These are phyloP conservation scores for Fopius arisanus DNA, from an alignment of 1,140 invertebrate species.

Conservation along the genomic window DNA sequence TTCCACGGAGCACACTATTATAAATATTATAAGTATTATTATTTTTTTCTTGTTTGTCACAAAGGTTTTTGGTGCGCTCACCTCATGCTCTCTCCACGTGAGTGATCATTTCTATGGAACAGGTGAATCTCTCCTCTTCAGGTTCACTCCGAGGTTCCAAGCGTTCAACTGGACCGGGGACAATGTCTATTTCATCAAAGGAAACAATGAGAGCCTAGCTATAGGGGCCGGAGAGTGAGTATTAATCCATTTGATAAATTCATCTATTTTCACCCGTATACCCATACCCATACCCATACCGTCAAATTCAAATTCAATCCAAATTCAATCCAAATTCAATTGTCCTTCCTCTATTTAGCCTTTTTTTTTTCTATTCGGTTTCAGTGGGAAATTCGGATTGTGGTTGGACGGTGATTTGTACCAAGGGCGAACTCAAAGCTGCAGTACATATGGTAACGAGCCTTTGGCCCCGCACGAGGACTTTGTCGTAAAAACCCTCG, in stretches of 20 bases:
- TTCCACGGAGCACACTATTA: too few species aligned
- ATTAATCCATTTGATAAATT: constrained; percentile 20
- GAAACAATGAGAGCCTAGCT: constrained; percentile 92
- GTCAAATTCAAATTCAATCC: too few species aligned
- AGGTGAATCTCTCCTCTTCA: constrained; percentile 94
- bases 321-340: too few species aligned
- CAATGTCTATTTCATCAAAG: constrained; percentile 98
- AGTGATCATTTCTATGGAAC: constrained; percentile 99
- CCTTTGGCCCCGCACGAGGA: constrained; percentile 90
- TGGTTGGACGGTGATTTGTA: constrained; percentile 98
- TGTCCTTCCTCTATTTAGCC: too few species aligned
- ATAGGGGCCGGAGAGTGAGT: constrained; percentile 98
- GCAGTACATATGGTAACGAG: constrained; percentile 96
- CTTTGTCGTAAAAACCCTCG: constrained; percentile 94
- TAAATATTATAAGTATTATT: too few species aligned
- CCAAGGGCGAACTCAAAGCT: constrained; percentile 91
- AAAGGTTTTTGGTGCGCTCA: constrained; percentile 97
- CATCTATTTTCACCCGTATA: too few species aligned
- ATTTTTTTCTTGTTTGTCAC: too few species aligned
- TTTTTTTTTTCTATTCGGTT: constrained; percentile 44
- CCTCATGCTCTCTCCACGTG: constrained; percentile 88
- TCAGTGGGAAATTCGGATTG: constrained; percentile 93
- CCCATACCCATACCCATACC: too few species aligned
- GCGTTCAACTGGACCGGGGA: constrained; percentile 98
- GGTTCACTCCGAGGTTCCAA: constrained; percentile 88